These are phyloP conservation scores for Platycnemis pennipes DNA, from an alignment of 2,888 invertebrate species.

Conservation along the genomic window DNA sequence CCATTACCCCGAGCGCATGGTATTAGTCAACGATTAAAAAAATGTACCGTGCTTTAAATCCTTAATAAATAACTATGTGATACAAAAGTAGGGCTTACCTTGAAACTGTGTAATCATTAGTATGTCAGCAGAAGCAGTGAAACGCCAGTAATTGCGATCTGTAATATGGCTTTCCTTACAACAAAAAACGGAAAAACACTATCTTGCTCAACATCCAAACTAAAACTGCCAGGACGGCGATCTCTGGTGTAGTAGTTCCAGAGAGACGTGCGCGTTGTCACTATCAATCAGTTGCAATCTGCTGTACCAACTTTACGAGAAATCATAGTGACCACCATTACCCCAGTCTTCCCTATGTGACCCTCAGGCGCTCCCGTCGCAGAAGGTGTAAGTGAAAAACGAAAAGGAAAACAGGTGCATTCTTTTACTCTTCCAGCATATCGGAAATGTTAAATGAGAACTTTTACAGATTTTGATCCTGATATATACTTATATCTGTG, in stretches of 20 bases:
- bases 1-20: slow-evolving; percentile 61
- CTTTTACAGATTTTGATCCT: no score
- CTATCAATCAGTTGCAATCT: neutral
- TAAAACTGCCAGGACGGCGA: neutral
- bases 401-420: no score
- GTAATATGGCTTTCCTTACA: neutral
- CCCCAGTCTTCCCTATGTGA: slow-evolving; percentile 69
- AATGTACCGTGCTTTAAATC: no score
- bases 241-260: neutral
- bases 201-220: neutral
- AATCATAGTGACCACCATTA: slow-evolving; percentile 56
- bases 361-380: no score
- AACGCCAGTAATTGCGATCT: neutral
- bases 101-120: neutral
- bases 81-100: neutral
- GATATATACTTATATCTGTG: no score
- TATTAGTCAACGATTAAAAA: neutral
- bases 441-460: no score
- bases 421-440: no score
- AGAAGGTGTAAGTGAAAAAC: no score
- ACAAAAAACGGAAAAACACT: neutral
- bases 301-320: slow-evolving; percentile 17
- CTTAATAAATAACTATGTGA: neutral
- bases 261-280: neutral
- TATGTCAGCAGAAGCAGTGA: no score